phyloP scores from a whole-genome alignment of 2,888 invertebrate species.

The Lasioglossum figueresi region DNA sequence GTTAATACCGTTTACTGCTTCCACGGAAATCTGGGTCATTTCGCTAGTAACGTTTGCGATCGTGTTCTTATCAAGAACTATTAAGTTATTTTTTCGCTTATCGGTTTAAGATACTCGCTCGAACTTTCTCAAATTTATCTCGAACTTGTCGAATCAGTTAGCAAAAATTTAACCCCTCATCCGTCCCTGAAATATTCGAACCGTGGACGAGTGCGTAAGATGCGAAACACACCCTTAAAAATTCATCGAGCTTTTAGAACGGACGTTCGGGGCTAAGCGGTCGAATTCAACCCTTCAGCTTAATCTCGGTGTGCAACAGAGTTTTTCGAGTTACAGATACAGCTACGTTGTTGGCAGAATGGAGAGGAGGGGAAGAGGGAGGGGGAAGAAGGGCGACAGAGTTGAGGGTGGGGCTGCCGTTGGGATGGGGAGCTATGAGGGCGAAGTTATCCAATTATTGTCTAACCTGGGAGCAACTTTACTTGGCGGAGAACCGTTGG shows the following conservation, averaged over 20 bases:
- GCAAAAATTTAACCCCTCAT: background rate
- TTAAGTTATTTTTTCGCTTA: background rate
- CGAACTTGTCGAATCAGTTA: background rate
- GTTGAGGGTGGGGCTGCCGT: slow-evolving; percentile 68
- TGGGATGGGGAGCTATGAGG: slow-evolving; percentile 76
- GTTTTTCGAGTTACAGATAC: slow-evolving; percentile 65
- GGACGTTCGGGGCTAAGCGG: slow-evolving; percentile 62
- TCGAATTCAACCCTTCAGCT: slow-evolving; percentile 75
- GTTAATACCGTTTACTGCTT: background rate
- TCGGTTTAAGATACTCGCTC: background rate
- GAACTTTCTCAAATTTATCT: background rate
- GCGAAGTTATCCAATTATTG: slow-evolving; percentile 84
- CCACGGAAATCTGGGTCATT: background rate
- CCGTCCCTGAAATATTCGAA: background rate
- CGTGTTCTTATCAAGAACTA: background rate
- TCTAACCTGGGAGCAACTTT: slow-evolving; percentile 84
- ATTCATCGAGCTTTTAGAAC: slow-evolving; percentile 58
- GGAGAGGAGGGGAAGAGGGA: slow-evolving; percentile 66
- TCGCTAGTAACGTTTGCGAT: background rate
- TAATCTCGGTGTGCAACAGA: slow-evolving; percentile 80
- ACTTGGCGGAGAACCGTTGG: slow-evolving; percentile 76
- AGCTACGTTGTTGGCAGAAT: slow-evolving; percentile 57
- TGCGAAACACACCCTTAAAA: slow-evolving; percentile 41
- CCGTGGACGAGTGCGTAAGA: background rate
- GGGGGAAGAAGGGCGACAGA: slow-evolving; percentile 67